phyloP scores from a whole-genome alignment of 2,797 vertebrate genomes.

The Diceros bicornis region DNA sequence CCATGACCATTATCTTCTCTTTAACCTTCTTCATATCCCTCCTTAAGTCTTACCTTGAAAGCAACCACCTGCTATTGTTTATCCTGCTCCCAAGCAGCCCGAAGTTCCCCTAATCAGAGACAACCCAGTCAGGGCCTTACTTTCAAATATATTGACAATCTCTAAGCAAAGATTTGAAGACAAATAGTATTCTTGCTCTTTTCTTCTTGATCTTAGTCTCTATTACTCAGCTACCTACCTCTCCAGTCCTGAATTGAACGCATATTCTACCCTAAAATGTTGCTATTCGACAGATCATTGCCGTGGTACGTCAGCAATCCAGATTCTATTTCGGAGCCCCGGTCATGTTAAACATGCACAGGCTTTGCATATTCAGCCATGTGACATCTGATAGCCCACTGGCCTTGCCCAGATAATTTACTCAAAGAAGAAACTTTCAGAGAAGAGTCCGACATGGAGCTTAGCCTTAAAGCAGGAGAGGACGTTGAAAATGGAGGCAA shows the following conservation, averaged over 20 bases:
- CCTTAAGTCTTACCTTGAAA: conserved; percentile 1
- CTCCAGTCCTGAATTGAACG: background rate
- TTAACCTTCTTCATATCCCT: background rate
- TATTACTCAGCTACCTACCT: background rate
- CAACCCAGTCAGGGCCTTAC: background rate
- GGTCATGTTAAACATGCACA: background rate
- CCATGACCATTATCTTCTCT: background rate
- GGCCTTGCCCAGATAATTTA: background rate
- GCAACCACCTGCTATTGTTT: background rate
- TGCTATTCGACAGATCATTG: background rate
- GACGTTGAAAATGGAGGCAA: background rate
- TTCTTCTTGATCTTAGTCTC: background rate
- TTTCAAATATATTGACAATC: background rate
- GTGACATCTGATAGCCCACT: background rate
- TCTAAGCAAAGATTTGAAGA: background rate
- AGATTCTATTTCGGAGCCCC: background rate
- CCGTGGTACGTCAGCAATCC: background rate
- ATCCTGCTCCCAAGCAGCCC: background rate
- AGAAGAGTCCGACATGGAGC: background rate
- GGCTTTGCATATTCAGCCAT: background rate
- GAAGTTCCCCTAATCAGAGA: background rate
- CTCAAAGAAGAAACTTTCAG: background rate
- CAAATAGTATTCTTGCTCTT: background rate
- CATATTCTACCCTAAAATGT: background rate
- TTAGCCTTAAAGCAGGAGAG: background rate